A percentile compares a stretch with the other conserved stretches of the same genome.
Conservation (phyloP, 2,797 vertebrate species). For the Oryzias sinensis region DNA sequence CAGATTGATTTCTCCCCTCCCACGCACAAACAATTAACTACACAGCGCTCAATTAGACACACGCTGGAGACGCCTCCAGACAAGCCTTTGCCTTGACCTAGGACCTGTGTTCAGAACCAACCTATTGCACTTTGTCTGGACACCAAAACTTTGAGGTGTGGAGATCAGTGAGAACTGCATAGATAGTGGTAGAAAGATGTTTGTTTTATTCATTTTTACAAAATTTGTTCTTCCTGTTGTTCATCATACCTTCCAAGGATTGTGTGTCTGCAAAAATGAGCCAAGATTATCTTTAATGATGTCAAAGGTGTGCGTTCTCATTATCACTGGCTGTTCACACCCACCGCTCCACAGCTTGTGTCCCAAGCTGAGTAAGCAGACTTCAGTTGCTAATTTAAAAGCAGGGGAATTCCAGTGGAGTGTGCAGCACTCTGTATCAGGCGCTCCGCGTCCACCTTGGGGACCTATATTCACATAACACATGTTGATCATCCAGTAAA, state of each 20-base stretch:
- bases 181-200: conserved; percentile 29
- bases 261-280: conserved; percentile 66
- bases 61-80: conserved; percentile 74
- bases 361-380: conserved; percentile 60
- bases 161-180: conserved; percentile 14
- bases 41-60: conserved; percentile 83
- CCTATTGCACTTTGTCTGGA: conserved; percentile 26
- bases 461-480: conserved; percentile 65
- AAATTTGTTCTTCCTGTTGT: conserved; percentile 48
- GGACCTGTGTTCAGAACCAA: conserved; percentile 49
- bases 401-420: conserved; percentile 59
- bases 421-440: conserved; percentile 55
- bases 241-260: conserved; percentile 45
- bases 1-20: conserved; percentile 84
- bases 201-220: conserved; percentile 26
- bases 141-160: conserved; percentile 27
- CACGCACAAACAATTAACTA: conserved; percentile 84
- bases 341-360: conserved; percentile 50
- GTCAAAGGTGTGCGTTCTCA: conserved; percentile 60
- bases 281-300: conserved; percentile 73
- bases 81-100: conserved; percentile 70
- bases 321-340: conserved; percentile 60
- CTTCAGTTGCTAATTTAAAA: conserved; percentile 69
- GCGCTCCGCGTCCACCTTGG: conserved; percentile 59
- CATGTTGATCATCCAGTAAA: conserved; percentile 76